phyloP scores from a whole-genome alignment of 2,797 vertebrate genomes.

The Remorina albescens region DNA sequence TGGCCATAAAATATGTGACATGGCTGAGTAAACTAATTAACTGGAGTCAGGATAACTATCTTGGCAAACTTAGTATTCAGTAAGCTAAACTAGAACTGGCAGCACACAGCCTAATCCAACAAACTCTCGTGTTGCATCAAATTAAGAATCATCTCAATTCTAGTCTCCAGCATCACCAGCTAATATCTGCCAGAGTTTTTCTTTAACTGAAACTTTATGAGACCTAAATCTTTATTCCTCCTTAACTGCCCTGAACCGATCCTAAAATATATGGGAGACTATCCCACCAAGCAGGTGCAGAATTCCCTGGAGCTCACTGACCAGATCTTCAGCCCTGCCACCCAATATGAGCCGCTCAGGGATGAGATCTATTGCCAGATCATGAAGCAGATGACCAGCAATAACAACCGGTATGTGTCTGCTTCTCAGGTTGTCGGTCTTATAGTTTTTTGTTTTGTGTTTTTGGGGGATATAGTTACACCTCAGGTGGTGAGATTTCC shows the following conservation, averaged over 20 bases:
- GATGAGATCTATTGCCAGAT: conserved; percentile 99
- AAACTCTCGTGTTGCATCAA: background rate
- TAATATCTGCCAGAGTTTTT: background rate
- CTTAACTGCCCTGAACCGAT: conserved; percentile 91
- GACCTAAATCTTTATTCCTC: conserved; percentile 45
- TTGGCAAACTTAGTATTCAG: background rate
- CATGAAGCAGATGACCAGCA: conserved; percentile 95
- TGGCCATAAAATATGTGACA: too few relatives aligned
- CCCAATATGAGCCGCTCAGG: conserved; percentile 85
- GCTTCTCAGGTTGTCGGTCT: background rate
- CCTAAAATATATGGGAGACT: conserved; percentile 98
- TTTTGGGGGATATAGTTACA: too few relatives aligned
- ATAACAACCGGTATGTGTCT: conserved; percentile 87
- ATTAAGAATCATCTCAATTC: background rate
- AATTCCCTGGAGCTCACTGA: conserved; percentile 90
- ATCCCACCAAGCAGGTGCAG: conserved; percentile 91
- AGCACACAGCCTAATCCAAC: background rate
- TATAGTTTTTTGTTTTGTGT: background rate
- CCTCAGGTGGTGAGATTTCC: too few relatives aligned
- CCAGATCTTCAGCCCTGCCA: conserved; percentile 91
- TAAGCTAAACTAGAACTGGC: background rate
- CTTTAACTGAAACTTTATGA: background rate
- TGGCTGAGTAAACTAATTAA: background rate
- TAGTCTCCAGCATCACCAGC: background rate
- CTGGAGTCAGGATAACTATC: background rate